Conservation (phyloP, 1,140 invertebrate species). For the Laupala kohalensis region DNA sequence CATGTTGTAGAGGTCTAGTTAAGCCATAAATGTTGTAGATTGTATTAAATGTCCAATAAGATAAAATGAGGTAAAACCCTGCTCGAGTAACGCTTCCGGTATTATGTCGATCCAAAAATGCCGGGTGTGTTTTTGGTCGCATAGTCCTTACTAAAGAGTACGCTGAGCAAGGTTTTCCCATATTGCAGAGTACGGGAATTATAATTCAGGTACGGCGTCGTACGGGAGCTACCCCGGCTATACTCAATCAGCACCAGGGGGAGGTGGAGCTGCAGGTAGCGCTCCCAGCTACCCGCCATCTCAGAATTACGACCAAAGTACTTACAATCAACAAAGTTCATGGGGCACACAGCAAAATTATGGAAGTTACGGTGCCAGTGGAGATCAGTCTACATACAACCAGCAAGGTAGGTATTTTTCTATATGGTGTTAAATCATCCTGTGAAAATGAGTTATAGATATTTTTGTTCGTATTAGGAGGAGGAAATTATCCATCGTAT, state of each 20-base stretch:
- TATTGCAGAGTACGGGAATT: conserved; percentile 14
- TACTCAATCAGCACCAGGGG: conserved; percentile 12
- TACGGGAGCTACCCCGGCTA: conserved; percentile 15
- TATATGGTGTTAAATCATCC: background rate
- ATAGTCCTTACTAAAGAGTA: background rate
- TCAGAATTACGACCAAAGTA: conserved; percentile 13
- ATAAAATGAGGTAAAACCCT: background rate
- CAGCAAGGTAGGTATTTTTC: background rate
- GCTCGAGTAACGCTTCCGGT: background rate
- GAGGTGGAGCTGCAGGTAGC: conserved; percentile 1
- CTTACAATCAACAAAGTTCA: conserved; percentile 12
- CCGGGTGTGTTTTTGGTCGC: background rate
- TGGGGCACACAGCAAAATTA: conserved; percentile 9
- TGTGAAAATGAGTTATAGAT: background rate
- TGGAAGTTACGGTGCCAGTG: conserved; percentile 5
- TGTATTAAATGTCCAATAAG: too few species aligned
- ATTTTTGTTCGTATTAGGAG: background rate
- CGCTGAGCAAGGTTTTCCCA: background rate
- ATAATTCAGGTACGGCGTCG: conserved; percentile 8
- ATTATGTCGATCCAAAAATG: background rate
- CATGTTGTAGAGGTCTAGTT: too few species aligned
- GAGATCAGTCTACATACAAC: conserved; percentile 5
- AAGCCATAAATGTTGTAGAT: too few species aligned
- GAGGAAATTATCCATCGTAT: conserved; percentile 11
- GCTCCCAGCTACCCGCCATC: conserved; percentile 9